These are phyloP conservation scores for Notamacropus eugenii DNA, from an alignment of 2,797 vertebrate genomes.

Conservation along the genomic window DNA sequence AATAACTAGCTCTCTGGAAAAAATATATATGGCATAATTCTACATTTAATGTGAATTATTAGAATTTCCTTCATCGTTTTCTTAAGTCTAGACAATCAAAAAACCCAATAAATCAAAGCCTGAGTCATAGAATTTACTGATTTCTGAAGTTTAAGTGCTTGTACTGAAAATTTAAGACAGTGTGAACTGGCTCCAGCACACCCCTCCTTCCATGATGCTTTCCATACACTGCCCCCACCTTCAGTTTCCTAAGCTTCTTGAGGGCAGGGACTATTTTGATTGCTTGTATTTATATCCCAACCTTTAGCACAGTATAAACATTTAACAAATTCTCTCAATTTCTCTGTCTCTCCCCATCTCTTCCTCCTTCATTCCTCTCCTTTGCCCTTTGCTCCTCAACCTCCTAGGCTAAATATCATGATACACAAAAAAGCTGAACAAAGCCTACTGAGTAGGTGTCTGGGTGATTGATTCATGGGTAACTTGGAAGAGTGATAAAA, in stretches of 20 bases:
- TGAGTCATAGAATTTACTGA: not conserved
- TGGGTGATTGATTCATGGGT: not conserved
- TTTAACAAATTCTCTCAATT: not conserved
- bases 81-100: not conserved
- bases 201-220: not conserved
- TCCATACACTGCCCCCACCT: not conserved
- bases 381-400: not conserved
- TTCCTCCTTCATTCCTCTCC: not conserved
- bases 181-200: not conserved
- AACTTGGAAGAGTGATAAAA: not conserved
- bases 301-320: not conserved
- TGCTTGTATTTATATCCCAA: not conserved
- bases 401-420: not conserved
- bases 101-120: not conserved
- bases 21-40: not conserved
- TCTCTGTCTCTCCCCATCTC: not conserved
- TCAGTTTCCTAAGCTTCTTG: not conserved
- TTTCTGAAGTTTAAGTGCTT: not conserved
- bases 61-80: not conserved
- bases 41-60: not conserved
- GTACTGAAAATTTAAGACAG: not conserved
- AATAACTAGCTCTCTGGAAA: not conserved
- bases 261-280: not conserved
- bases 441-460: not conserved
- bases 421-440: not conserved